Evolutionary conservation across 2,113 vertebrate genomes (phyloP).

Genomic region (Procavia capensis): DNA sequence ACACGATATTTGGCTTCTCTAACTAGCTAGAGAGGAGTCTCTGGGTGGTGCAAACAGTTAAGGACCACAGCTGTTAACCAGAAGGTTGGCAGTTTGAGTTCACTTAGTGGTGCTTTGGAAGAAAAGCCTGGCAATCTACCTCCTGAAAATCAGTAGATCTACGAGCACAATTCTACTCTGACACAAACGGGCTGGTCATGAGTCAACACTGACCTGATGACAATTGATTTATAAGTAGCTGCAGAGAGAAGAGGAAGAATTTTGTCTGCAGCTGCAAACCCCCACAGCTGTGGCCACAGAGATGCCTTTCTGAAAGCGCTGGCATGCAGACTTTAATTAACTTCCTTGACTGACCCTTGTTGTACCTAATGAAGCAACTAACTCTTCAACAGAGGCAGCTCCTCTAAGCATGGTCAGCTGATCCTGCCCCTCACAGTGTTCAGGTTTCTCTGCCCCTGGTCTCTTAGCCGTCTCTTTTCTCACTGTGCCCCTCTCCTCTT

Average conservation of each 20-base stretch:
- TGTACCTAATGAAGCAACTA: conserved; percentile 79
- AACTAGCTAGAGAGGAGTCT: neutral
- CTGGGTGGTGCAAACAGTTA: no score
- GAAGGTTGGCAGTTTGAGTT: neutral
- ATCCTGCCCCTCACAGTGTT: conserved; percentile 36
- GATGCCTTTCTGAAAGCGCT: conserved; percentile 52
- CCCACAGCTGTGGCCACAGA: fast-evolving
- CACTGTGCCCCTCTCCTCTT: conserved; percentile 45
- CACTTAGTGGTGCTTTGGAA: no score
- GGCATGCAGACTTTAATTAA: conserved; percentile 83
- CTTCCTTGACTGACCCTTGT: conserved; percentile 79
- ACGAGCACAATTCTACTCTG: neutral
- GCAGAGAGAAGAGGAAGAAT: neutral
- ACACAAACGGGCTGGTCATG: neutral
- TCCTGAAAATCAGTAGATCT: no score
- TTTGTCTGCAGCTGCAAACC: neutral
- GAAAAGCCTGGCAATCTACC: no score
- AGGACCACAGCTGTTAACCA: no score
- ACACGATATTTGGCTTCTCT: neutral
- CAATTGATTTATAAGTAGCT: neutral
- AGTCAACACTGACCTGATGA: neutral
- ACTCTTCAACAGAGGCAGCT: conserved; percentile 78
- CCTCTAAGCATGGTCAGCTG: conserved; percentile 54
- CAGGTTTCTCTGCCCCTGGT: neutral
- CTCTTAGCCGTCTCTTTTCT: neutral